These are phyloP conservation scores for Diplolepis rosae DNA, from an alignment of 2,888 invertebrate genomes.

Conservation along the genomic window DNA sequence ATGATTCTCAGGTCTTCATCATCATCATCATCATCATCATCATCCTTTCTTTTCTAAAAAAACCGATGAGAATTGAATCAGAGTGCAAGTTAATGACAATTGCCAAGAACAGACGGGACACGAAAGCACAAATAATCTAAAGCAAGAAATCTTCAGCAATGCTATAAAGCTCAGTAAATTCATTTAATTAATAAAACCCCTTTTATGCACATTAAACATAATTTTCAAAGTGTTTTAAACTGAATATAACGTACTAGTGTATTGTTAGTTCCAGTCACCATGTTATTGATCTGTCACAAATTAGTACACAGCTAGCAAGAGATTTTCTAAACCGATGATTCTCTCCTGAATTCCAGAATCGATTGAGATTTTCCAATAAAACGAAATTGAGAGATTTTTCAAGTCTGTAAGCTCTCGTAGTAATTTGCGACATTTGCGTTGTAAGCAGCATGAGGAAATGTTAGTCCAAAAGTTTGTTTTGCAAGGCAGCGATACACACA, in stretches of 20 bases:
- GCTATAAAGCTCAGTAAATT: constrained; percentile 42
- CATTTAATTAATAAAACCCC: constrained; percentile 34
- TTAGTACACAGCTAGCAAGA: constrained; percentile 39
- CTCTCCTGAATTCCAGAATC: neutral
- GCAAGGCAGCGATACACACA: constrained; percentile 29
- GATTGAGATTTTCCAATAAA: neutral
- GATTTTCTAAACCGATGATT: constrained; percentile 7
- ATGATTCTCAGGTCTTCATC: constrained; percentile 68
- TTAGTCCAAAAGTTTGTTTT: constrained; percentile 22
- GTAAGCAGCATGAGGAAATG: constrained; percentile 38
- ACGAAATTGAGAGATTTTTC: neutral
- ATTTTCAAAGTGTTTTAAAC: constrained; percentile 58
- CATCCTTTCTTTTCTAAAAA: constrained; percentile 66
- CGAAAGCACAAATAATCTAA: constrained; percentile 50
- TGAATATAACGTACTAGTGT: constrained; percentile 37
- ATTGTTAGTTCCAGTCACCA: constrained; percentile 44
- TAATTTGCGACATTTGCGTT: constrained; percentile 44
- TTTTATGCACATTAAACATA: constrained; percentile 68
- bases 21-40: constrained; percentile 44
- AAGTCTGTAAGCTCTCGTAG: constrained; percentile 33
- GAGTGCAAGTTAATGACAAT: constrained; percentile 42
- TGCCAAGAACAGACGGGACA: constrained; percentile 46
- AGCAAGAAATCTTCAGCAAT: constrained; percentile 35
- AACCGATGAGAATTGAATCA: constrained; percentile 61
- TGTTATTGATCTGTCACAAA: constrained; percentile 43